phyloP scores from a whole-genome alignment of 2,113 vertebrate genomes.

The Phycodurus eques region DNA sequence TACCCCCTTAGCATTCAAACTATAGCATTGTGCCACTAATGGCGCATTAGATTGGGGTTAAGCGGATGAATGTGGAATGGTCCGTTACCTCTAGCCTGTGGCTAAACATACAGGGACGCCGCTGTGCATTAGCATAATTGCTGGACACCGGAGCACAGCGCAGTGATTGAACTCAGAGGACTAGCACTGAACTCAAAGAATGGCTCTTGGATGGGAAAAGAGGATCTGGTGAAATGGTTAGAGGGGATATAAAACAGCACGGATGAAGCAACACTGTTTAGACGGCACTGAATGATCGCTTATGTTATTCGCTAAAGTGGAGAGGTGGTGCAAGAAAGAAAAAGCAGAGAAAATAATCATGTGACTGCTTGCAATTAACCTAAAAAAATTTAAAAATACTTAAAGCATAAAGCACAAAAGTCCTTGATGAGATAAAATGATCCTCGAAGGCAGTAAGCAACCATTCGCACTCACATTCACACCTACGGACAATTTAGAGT shows the following conservation, averaged over 20 bases:
- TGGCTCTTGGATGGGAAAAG: constrained; percentile 22
- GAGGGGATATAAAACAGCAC: constrained; percentile 14
- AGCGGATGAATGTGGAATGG: constrained; percentile 66
- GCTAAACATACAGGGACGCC: constrained; percentile 48
- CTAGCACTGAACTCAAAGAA: constrained; percentile 49
- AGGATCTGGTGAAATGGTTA: constrained; percentile 29
- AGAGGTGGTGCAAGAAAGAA: constrained; percentile 14
- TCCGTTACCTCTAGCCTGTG: constrained; percentile 52
- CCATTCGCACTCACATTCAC: not conserved
- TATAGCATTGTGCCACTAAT: constrained; percentile 66
- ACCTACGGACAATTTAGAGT: too few relatives aligned
- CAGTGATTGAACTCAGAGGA: constrained; percentile 56
- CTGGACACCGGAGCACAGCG: constrained; percentile 55
- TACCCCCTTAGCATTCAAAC: constrained; percentile 53
- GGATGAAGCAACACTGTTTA: constrained; percentile 10
- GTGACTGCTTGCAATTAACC: constrained; percentile 27
- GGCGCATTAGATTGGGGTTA: constrained; percentile 74
- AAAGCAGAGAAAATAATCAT: constrained; percentile 29
- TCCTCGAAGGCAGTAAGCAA: not conserved
- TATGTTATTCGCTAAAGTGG: constrained; percentile 7
- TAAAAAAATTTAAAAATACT: constrained; percentile 44
- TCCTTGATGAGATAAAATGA: constrained; percentile 7
- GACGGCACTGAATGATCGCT: constrained; percentile 11
- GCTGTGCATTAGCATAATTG: constrained; percentile 70
- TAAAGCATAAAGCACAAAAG: not conserved